Base-by-base conservation (phyloP, 2,888 invertebrate genomes). In the Dicycla oo region DNA sequence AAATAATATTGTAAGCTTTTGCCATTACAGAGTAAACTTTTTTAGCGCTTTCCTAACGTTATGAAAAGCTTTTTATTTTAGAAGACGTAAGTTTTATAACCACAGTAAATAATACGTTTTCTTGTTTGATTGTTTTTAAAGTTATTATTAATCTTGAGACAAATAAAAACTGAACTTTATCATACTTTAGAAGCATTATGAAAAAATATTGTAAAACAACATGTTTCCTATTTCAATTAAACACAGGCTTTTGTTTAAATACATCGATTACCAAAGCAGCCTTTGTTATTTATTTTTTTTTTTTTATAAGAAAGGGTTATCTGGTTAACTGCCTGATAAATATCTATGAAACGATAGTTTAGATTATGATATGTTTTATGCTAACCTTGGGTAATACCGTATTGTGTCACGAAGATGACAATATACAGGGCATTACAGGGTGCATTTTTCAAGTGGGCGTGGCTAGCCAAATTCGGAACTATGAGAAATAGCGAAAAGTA, bases 381-480 rank as follows among this genome's bases (percentile, higher is more conserved):
- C 57, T 58, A 26, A 64, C 58, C 58, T 73, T 72, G 51, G n/a
- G 18, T 47, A 49, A 51, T 15, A 23, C 15, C 15, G 38, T 72
- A 63, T 64, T 49, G 53, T 74, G 57, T 64, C 64, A 73, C 57
- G 38, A 72, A 73, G 57, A 72, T 57, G 43, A 58, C 34, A n/a
- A n/a, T n/a, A n/a, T n/a, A n/a, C n/a, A n/a, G n/a, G n/a, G n/a
- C n/a, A n/a, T n/a, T n/a, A n/a, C n/a, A n/a, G n/a, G n/a, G n/a
- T n/a, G n/a, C n/a, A n/a, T n/a, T n/a, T n/a, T n/a, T n/a, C n/a
- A n/a, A n/a, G n/a, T n/a, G n/a, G n/a, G n/a, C n/a, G n/a, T n/a
- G n/a, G n/a, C n/a, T n/a, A n/a, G n/a, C n/a, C n/a, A n/a, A n/a
- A n/a, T n/a, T n/a, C n/a, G n/a, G n/a, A n/a, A n/a, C n/a, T n/a